phyloP scores from a whole-genome alignment of 2,888 invertebrate genomes.

The Melinopterus prodromus region DNA sequence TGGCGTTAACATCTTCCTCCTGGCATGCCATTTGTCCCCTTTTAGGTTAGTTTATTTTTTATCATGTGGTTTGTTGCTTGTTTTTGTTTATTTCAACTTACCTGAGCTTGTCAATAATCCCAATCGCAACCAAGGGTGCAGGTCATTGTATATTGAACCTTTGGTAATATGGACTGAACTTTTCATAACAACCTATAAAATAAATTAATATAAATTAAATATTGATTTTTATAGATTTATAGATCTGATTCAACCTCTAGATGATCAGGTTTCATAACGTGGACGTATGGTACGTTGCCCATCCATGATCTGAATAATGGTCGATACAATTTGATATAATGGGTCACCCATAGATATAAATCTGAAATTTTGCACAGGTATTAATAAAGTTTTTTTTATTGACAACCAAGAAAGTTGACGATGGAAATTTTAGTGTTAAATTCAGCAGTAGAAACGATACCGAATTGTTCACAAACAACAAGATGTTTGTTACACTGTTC shows the following conservation, averaged over 20 bases:
- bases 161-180: constrained; percentile 27
- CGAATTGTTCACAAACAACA: no score
- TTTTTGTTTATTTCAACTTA: constrained; percentile 17
- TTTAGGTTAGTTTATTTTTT: neutral
- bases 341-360: neutral
- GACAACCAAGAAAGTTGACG: no score
- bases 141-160: constrained; percentile 16
- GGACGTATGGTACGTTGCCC: constrained; percentile 44
- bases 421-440: no score
- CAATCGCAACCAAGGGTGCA: constrained; percentile 27
- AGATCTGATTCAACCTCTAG: constrained; percentile 41
- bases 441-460: no score
- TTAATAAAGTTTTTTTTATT: no score
- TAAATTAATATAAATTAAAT: neutral
- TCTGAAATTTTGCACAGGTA: neutral
- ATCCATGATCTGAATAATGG: constrained; percentile 48
- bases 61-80: neutral
- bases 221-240: neutral
- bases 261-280: constrained; percentile 48
- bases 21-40: constrained; percentile 48
- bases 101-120: constrained; percentile 31
- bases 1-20: constrained; percentile 50
- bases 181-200: constrained; percentile 31
- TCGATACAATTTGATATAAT: constrained; percentile 4
- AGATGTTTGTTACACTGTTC: neutral